These are phyloP conservation scores for Nasonia longicornis DNA, from an alignment of 1,140 invertebrate genomes.

Conservation along the genomic window DNA sequence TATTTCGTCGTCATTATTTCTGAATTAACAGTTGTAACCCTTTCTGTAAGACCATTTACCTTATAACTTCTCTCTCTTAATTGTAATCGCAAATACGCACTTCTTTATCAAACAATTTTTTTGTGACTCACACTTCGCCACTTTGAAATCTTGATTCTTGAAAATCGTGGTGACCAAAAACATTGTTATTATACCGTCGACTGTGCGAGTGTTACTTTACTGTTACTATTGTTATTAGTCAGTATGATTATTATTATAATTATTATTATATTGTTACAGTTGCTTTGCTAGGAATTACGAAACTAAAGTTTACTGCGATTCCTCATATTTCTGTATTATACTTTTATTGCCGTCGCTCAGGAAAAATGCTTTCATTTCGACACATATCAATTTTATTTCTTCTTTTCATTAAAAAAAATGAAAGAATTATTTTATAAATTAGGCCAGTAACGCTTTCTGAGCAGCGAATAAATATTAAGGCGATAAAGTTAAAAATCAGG, in stretches of 20 bases:
- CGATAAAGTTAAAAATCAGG: constrained; percentile 20
- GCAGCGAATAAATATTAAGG: constrained; percentile 23
- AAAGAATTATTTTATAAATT: constrained; percentile 25
- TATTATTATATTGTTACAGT: constrained; percentile 39
- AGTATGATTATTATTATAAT: constrained; percentile 46
- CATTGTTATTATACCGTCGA: constrained; percentile 48
- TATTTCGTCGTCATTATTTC: constrained; percentile 43
- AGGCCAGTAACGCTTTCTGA: constrained; percentile 14
- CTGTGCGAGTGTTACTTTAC: constrained; percentile 49
- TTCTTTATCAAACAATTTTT: constrained; percentile 37
- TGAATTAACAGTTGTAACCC: constrained; percentile 34
- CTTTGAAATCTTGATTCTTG: constrained; percentile 30
- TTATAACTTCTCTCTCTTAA: constrained; percentile 44
- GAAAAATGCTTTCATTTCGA: constrained; percentile 36
- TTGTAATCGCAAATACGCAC: constrained; percentile 37
- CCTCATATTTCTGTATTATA: constrained; percentile 46
- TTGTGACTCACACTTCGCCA: constrained; percentile 34
- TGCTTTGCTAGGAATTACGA: constrained; percentile 40
- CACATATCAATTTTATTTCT: background rate
- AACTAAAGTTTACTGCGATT: constrained; percentile 47
- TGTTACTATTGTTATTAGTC: constrained; percentile 51
- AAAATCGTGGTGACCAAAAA: constrained; percentile 33
- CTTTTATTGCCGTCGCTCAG: constrained; percentile 40
- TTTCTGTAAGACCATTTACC: constrained; percentile 31
- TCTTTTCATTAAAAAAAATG: background rate